Evolutionary conservation across 2,113 vertebrate species (phyloP).

Genomic region (Cranoglanis bouderius): DNA sequence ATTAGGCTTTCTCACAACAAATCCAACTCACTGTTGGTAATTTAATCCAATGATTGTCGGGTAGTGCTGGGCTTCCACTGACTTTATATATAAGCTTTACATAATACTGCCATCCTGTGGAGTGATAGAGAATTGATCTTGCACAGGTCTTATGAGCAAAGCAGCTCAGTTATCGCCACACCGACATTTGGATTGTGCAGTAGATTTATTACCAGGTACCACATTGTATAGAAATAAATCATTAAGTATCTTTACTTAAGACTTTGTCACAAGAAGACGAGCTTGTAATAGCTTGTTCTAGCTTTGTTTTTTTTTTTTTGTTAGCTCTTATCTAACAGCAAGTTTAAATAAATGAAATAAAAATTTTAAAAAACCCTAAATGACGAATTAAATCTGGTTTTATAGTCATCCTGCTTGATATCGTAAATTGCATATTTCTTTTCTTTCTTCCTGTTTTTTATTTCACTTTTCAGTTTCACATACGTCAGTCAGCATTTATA

Average conservation of each 20-base stretch:
- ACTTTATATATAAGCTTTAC: background rate
- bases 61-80: background rate
- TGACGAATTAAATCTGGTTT: too few relatives aligned
- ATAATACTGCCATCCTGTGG: conserved; percentile 7
- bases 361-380: too few relatives aligned
- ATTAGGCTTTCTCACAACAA: background rate
- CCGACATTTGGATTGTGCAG: background rate
- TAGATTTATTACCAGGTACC: too few relatives aligned
- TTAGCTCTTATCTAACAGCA: too few relatives aligned
- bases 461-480: background rate
- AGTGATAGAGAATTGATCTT: background rate
- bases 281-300: background rate
- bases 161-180: background rate
- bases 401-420: too few relatives aligned
- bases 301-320: too few relatives aligned
- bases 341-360: too few relatives aligned
- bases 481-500: background rate
- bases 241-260: too few relatives aligned
- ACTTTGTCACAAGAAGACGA: background rate
- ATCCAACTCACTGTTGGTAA: background rate
- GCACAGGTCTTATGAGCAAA: background rate
- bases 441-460: too few relatives aligned
- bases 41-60: background rate
- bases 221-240: too few relatives aligned
- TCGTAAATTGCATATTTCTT: too few relatives aligned